These are phyloP conservation scores for Morphnarchus princeps DNA, from an alignment of 2,113 vertebrate genomes.

Conservation along the genomic window DNA sequence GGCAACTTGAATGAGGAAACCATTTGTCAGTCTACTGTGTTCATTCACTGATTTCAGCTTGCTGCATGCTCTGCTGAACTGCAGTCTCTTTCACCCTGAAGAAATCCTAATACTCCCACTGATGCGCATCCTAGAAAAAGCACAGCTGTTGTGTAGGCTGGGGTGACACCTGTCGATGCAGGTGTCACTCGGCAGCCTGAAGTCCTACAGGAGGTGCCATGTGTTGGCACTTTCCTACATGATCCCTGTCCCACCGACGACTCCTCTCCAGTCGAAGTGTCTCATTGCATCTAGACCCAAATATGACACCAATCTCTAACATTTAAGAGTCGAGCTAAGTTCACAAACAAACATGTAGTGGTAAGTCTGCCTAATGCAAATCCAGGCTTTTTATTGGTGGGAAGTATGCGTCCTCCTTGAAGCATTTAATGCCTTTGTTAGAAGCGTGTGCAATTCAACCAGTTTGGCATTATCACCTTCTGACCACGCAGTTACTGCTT, in stretches of 20 bases:
- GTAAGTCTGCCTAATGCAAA: background rate
- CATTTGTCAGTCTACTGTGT: background rate
- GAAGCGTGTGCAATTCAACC: background rate
- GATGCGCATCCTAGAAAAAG: background rate
- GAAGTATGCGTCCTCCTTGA: background rate
- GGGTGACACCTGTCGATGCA: background rate
- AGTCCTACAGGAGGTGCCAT: background rate
- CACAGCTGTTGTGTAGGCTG: background rate
- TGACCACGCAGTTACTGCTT: background rate
- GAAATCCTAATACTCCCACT: background rate
- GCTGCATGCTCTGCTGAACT: background rate
- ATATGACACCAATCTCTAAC: background rate
- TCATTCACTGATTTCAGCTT: background rate
- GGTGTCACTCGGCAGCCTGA: background rate
- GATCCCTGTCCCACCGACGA: background rate
- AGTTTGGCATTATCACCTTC: background rate
- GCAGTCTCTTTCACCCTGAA: background rate
- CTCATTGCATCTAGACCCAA: background rate
- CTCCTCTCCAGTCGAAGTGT: background rate
- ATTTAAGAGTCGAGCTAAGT: background rate
- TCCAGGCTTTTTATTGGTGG: background rate
- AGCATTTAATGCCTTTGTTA: background rate
- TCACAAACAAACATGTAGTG: background rate
- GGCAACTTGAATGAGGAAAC: background rate
- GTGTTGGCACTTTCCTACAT: background rate